Conservation (phyloP, 2,888 invertebrate species). For the Cetonia aurata region DNA sequence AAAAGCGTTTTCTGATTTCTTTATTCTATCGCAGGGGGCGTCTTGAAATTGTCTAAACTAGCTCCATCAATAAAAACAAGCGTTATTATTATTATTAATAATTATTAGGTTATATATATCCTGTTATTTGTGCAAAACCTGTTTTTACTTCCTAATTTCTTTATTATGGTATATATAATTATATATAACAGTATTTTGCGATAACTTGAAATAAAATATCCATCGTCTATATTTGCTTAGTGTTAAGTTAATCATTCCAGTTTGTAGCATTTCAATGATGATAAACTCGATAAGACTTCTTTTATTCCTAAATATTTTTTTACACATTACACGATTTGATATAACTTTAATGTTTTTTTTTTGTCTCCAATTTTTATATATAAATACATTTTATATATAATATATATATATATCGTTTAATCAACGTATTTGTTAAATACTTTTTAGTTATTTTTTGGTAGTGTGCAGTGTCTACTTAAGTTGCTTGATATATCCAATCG, state of each 20-base stretch:
- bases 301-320: constrained; percentile 62
- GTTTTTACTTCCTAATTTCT: constrained; percentile 8
- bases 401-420: constrained; percentile 56
- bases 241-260: constrained; percentile 64
- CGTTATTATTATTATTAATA: too few species aligned
- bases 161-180: constrained; percentile 52
- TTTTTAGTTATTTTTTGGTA: constrained; percentile 61
- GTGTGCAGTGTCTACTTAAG: constrained; percentile 64
- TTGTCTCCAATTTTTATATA: constrained; percentile 42
- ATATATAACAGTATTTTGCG: constrained; percentile 49
- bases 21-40: not conserved
- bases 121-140: not conserved
- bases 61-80: too few species aligned
- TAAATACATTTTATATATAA: constrained; percentile 48
- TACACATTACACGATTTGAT: constrained; percentile 41
- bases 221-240: constrained; percentile 45
- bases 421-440: constrained; percentile 67
- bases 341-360: constrained; percentile 62
- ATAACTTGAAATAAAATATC: constrained; percentile 24
- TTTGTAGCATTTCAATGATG: constrained; percentile 60
- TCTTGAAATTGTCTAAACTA: not conserved
- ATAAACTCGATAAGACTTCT: constrained; percentile 63
- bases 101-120: not conserved
- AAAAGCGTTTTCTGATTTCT: not conserved
- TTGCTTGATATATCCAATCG: constrained; percentile 49